These are phyloP conservation scores for Nothoprocta pentlandii DNA, from an alignment of 2,113 vertebrate genomes.

Conservation along the genomic window DNA sequence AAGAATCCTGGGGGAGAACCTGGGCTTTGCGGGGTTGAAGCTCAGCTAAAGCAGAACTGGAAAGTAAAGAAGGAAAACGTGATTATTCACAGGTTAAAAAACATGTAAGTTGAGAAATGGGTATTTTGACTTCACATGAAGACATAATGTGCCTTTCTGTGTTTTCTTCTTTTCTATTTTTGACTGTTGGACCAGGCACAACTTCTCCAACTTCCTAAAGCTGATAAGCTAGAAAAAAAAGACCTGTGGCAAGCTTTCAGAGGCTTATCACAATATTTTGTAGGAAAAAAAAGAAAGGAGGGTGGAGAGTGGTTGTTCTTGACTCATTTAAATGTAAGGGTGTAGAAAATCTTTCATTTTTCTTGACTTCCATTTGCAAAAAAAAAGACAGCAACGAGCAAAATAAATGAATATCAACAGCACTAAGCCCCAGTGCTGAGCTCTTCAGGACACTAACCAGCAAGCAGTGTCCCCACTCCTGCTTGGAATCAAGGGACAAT, in stretches of 20 bases:
- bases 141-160: background rate
- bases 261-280: background rate
- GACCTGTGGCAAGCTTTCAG: background rate
- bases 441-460: background rate
- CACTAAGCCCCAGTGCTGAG: background rate
- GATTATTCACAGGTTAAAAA: background rate
- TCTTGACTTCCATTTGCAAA: background rate
- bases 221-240: background rate
- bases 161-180: background rate
- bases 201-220: background rate
- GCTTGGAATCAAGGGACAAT: background rate
- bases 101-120: background rate
- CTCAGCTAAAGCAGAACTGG: background rate
- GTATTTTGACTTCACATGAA: background rate
- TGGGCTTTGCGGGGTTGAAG: background rate
- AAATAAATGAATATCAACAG: background rate
- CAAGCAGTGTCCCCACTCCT: rapidly evolving
- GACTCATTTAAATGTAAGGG: background rate
- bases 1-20: background rate
- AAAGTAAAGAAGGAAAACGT: background rate
- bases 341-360: background rate
- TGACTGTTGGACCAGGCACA: background rate
- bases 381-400: background rate
- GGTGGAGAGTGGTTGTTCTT: background rate
- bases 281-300: background rate